phyloP scores from a whole-genome alignment of 1,140 invertebrate genomes.

The Monomorium pharaonis region DNA sequence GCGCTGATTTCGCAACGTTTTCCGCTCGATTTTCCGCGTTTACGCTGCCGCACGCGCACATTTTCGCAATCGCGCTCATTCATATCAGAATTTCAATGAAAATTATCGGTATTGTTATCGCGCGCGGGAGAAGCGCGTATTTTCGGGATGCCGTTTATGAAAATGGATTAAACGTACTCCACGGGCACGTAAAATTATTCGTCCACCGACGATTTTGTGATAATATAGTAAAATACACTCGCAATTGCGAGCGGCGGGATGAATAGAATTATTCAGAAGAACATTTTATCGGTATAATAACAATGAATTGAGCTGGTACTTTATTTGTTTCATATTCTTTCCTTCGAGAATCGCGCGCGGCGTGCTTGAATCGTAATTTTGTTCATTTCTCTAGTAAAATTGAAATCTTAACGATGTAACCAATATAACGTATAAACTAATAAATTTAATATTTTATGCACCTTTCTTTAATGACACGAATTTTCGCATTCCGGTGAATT shows the following conservation, averaged over 20 bases:
- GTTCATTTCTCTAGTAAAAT: background rate
- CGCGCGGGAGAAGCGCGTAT: slow-evolving; percentile 8
- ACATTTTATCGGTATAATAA: background rate
- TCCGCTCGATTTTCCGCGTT: slow-evolving; percentile 56
- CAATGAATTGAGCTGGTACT: background rate
- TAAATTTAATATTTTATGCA: background rate
- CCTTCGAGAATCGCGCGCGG: background rate
- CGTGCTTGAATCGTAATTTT: background rate
- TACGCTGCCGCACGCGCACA: slow-evolving; percentile 8
- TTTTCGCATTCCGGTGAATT: background rate
- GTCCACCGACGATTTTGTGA: slow-evolving; percentile 8
- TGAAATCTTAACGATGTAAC: background rate
- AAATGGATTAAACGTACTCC: slow-evolving; percentile 70
- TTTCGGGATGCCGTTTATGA: slow-evolving; percentile 61
- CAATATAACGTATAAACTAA: background rate
- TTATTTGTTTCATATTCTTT: background rate
- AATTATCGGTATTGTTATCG: slow-evolving; percentile 74
- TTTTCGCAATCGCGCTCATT: slow-evolving; percentile 61
- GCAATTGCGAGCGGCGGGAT: background rate
- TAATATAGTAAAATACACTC: background rate
- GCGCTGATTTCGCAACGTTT: slow-evolving; percentile 41
- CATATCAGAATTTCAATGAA: slow-evolving; percentile 70
- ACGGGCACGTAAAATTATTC: slow-evolving; percentile 48
- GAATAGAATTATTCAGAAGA: slow-evolving; percentile 31
- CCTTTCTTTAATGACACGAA: background rate